These are phyloP conservation scores for Salvelinus namaycush DNA, from an alignment of 2,113 vertebrate species.

Conservation along the genomic window DNA sequence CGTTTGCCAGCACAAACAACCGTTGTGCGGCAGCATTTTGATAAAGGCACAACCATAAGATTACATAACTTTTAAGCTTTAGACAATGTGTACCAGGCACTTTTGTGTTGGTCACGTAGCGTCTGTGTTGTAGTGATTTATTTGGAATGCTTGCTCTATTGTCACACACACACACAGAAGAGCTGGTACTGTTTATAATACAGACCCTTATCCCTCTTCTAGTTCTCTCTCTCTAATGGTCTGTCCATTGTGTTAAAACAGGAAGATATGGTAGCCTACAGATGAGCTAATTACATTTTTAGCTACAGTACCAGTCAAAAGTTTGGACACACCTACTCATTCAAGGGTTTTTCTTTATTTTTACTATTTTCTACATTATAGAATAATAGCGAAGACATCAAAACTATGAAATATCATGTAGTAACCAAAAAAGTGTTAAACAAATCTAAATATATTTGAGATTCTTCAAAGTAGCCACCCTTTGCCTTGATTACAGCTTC, in stretches of 20 bases:
- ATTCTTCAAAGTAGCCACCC: too few species aligned
- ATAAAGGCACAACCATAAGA: background rate
- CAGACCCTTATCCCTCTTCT: conserved; percentile 34
- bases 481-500: too few species aligned
- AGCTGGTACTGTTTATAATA: conserved; percentile 4
- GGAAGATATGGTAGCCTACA: conserved; percentile 4
- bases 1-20: background rate
- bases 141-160: background rate
- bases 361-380: too few species aligned
- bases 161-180: conserved; percentile 2
- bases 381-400: too few species aligned
- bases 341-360: too few species aligned
- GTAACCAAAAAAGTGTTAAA: too few species aligned
- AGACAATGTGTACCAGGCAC: conserved; percentile 13
- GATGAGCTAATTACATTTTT: conserved; percentile 7
- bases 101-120: conserved; percentile 24
- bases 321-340: background rate
- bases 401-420: too few species aligned
- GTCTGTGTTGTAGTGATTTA: background rate
- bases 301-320: background rate
- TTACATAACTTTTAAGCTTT: conserved; percentile 47
- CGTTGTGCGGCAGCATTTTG: background rate
- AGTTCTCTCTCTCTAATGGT: conserved; percentile 1
- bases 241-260: conserved; percentile 19
- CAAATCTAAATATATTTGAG: too few species aligned